Evolutionary conservation across 64 coral and sea anemone species (phyloP), one percentile per base, ranked within the genome.

Genomic region (Montipora cactus): DNA sequence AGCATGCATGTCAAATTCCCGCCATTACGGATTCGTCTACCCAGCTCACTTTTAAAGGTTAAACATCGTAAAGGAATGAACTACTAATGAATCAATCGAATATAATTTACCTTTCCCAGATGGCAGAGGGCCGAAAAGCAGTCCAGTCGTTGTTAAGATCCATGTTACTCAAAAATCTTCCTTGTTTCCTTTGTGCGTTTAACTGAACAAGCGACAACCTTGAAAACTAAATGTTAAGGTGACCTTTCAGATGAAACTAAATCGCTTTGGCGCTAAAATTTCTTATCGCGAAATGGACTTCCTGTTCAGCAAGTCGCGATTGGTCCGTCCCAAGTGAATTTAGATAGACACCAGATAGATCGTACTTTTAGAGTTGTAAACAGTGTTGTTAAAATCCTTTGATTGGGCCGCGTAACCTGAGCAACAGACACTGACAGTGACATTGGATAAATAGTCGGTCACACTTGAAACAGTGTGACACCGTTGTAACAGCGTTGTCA

Each of bases 321-420:
- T 80, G 78, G 78, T 80, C 48, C 16, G 22, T 80, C 48, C 25
- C 51, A 25, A 58, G 78, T 80, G 76, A 12, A 78, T 78, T 78
- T 78, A 78, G 76, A 78, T 78, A 78, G 76, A 78, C 76, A 78
- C 76, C 47, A 78, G 76, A 78, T 78, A 78, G 51, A 80, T 80
- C 50, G 51, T 80, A 80, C 78, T 80, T 80, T 57, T 80, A 80
- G 15, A 80, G 49, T 80, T 80, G 78, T 80, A 80, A 80, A 28
- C 78, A 57, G 52, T 1, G 52, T 55, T 55, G 52, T 55, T 55
- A 55, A 55, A 55, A 55, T 55, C 52, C 52, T 55, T 53, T 80
- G 48, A 80, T 80, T 25, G 8, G 21, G 78, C 78, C 20, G 15
- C 49, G 8, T 80, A 80, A 80, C 78, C 78, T 80, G 18, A 80